phyloP scores from a whole-genome alignment of 2,113 vertebrate species.

The Myrmophylax atrothorax region DNA sequence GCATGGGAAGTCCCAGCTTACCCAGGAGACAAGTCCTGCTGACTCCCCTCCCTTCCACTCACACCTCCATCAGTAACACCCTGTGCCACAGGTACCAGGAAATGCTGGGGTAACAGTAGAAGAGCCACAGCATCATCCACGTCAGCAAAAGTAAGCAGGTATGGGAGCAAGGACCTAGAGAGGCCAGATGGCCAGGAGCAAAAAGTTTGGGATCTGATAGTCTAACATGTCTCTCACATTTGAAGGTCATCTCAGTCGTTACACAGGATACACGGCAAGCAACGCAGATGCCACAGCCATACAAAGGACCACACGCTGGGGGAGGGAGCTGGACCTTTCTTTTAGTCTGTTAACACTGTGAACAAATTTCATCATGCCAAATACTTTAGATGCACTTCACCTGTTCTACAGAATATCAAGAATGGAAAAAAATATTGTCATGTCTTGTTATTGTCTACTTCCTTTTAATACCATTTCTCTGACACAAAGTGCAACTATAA shows the following conservation, averaged over 20 bases:
- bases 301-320: background rate
- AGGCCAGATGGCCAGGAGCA: background rate
- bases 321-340: background rate
- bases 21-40: rapidly evolving
- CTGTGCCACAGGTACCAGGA: background rate
- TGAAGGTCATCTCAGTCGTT: background rate
- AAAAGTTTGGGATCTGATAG: background rate
- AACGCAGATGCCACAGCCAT: background rate
- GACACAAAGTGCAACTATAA: background rate
- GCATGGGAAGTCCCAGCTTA: background rate
- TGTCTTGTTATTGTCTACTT: background rate
- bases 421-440: background rate
- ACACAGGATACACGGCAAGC: background rate
- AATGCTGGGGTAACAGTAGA: background rate
- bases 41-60: background rate
- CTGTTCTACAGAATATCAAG: background rate
- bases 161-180: background rate
- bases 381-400: background rate
- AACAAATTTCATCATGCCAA: background rate
- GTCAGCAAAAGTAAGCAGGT: background rate
- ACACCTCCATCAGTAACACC: background rate
- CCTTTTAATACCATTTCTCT: background rate
- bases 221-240: background rate
- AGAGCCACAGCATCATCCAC: background rate
- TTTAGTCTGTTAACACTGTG: background rate